Conservation (phyloP, 2,797 vertebrate genomes). For the Lacerta agilis region DNA sequence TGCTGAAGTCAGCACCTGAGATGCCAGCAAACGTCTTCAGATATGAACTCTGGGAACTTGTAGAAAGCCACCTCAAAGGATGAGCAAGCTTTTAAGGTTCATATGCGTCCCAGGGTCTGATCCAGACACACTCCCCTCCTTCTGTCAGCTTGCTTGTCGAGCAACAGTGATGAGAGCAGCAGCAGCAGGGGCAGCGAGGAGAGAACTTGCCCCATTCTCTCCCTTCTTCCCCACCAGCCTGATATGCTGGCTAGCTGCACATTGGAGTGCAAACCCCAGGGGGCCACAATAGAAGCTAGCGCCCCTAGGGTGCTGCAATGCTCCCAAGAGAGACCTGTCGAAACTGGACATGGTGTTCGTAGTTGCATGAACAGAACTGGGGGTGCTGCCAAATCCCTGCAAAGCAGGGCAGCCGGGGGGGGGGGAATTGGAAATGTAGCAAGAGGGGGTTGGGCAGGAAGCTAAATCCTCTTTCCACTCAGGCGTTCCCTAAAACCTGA, state of each 20-base stretch:
- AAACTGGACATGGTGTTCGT: neutral
- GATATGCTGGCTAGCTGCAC: too few species aligned
- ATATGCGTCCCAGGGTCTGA: neutral
- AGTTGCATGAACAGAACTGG: neutral
- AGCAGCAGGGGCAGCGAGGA: neutral
- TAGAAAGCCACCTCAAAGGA: neutral
- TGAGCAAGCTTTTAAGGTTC: neutral
- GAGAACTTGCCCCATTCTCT: neutral
- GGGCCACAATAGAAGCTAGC: neutral
- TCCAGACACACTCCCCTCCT: neutral
- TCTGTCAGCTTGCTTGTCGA: neutral
- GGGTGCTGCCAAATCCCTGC: neutral
- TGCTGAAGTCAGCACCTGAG: neutral
- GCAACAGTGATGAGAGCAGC: neutral
- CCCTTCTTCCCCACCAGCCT: neutral
- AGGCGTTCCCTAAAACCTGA: neutral
- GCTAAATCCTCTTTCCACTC: neutral
- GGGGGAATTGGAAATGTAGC: neutral
- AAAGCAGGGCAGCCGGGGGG: neutral
- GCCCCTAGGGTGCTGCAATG: neutral
- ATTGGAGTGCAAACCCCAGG: neutral
- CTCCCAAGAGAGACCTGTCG: too few species aligned
- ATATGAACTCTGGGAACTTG: neutral
- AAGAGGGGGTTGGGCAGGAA: too few species aligned
- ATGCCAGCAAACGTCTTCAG: neutral